These are phyloP conservation scores for Pyrrhia umbra DNA, from an alignment of 2,888 invertebrate species.

Conservation along the genomic window DNA sequence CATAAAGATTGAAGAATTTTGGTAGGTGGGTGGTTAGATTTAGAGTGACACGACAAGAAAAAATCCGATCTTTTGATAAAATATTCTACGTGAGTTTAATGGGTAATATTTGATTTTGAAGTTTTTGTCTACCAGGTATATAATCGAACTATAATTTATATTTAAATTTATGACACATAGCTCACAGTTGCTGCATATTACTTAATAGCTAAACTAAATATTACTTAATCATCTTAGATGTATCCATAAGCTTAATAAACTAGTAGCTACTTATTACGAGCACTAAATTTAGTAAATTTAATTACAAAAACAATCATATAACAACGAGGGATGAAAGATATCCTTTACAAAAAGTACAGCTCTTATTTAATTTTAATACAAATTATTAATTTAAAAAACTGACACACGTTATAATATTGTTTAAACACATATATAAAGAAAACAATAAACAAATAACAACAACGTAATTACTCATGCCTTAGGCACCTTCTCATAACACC, in stretches of 20 bases:
- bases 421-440: slow-evolving; percentile 60
- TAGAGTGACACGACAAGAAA: too few species aligned
- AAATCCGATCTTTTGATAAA: too few species aligned
- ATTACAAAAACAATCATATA: slow-evolving; percentile 43
- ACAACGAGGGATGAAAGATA: slow-evolving; percentile 86
- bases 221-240: background rate
- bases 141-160: slow-evolving; percentile 4
- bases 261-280: background rate
- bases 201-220: slow-evolving; percentile 9
- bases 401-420: slow-evolving; percentile 60
- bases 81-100: too few species aligned
- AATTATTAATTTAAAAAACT: slow-evolving; percentile 59
- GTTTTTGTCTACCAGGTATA: background rate
- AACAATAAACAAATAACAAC: slow-evolving; percentile 59
- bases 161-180: slow-evolving; percentile 15
- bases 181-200: slow-evolving; percentile 33
- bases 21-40: background rate
- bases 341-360: slow-evolving; percentile 83
- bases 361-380: slow-evolving; percentile 72
- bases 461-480: slow-evolving; percentile 63
- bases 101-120: background rate
- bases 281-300: slow-evolving; percentile 4
- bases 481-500: slow-evolving; percentile 58
- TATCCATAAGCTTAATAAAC: background rate
- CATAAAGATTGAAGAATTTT: background rate